Base-by-base conservation (phyloP, 2,113 vertebrate species). In the Zosterops hypoxanthus region DNA sequence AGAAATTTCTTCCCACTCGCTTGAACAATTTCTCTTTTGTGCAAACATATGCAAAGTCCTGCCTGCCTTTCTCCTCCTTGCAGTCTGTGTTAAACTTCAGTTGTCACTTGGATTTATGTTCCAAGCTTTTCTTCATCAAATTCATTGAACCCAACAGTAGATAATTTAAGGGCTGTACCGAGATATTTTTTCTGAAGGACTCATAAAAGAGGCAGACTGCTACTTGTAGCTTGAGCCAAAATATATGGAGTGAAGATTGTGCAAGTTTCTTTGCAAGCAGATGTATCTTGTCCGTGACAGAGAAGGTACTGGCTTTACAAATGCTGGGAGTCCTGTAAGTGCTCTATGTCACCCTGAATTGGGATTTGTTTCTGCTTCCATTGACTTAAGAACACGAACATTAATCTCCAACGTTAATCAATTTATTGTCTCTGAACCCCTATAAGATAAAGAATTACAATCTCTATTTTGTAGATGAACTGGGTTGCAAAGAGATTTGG, bases 281-380 rank as follows among this genome's bases (percentile, higher is more conserved):
- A 66, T 91, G 13, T 82, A 46, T 72, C 81, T 89, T 52, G 50
- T 88, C 81, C 39, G 2, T 76, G 78, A 25, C 53, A 50, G 84
- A 53, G 71, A 79, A 91, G 81, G 55, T 44, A 21, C 42, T 76
- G 56, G 39, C 11, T 88, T 69, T 86, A 52, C 71, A 55, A 83
- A 36, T 42, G n/a, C 52, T 60, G 41, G 23, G 53, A 19, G 93
- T 92, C 76, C 68, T 82, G 4, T 66, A 39, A 66, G 56, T 24
- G 29, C 29, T 41, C 33, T 52, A 0, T 73, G 34, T 34, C 47
- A 47, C 1, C 1, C 85, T 93, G 92, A 78, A 56, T 78, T 83
- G 93, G 82, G 56, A 64, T 94, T 93, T 96, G 76, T 68, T 96
- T 90, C 72, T 88, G n/a, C 64, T 94, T 90, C 60, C n/a, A 33